Evolutionary conservation across 2,113 vertebrate species (phyloP).

Genomic region (Myiozetetes cayanensis): DNA sequence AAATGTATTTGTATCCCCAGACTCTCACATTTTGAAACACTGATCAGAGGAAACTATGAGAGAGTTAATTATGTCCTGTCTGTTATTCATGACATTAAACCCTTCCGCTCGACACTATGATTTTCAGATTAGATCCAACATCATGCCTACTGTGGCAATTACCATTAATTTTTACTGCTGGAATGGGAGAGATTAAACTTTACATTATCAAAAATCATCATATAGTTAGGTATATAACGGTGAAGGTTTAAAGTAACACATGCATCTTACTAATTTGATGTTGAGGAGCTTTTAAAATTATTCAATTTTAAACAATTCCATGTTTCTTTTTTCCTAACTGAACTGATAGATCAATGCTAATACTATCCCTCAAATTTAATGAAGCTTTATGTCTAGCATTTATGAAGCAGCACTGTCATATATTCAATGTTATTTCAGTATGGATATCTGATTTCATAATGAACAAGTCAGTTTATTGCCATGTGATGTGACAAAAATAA

Average conservation of each 20-base stretch:
- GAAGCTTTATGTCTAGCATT: background rate
- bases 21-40: background rate
- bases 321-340: background rate
- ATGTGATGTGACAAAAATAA: background rate
- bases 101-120: background rate
- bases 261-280: background rate
- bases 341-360: background rate
- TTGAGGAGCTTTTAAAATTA: background rate
- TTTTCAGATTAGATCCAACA: background rate
- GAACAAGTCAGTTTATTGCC: background rate
- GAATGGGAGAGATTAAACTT: background rate
- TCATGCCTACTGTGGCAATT: background rate
- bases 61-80: background rate
- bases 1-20: background rate
- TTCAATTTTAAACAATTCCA: background rate
- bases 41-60: background rate
- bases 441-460: background rate
- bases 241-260: background rate
- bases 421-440: background rate
- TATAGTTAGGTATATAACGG: background rate
- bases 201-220: background rate
- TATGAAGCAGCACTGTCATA: background rate
- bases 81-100: background rate
- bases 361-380: background rate
- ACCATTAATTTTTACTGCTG: background rate